Evolutionary conservation across 2,113 vertebrate genomes (phyloP).

Genomic region (Blennius ocellaris): DNA sequence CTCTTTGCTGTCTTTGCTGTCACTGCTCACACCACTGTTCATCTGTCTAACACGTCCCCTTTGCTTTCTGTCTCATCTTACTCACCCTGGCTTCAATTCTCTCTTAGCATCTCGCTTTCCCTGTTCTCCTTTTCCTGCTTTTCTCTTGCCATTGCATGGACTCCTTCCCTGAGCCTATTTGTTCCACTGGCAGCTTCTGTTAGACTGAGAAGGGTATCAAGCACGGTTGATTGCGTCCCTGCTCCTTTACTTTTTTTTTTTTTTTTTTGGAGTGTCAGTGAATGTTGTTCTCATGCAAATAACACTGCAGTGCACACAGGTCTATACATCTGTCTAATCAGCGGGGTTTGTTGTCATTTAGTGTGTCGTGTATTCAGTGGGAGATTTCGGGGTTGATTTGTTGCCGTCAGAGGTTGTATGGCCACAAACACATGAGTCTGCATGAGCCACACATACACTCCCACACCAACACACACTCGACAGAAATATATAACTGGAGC

Average conservation of each 20-base stretch:
- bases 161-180: slow-evolving; percentile 65
- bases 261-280: slow-evolving; percentile 54
- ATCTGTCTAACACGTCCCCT: slow-evolving; percentile 56
- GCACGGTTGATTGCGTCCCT: slow-evolving; percentile 68
- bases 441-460: slow-evolving; percentile 3
- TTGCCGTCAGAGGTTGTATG: too few relatives aligned
- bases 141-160: slow-evolving; percentile 36
- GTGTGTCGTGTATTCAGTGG: too few relatives aligned
- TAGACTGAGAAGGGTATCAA: slow-evolving; percentile 74
- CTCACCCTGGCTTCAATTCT: slow-evolving; percentile 41
- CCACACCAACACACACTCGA: slow-evolving; percentile 15
- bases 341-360: too few relatives aligned
- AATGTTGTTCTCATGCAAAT: slow-evolving; percentile 47
- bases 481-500: slow-evolving; percentile 12
- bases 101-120: slow-evolving; percentile 8
- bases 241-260: slow-evolving; percentile 47
- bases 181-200: slow-evolving; percentile 80
- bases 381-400: too few relatives aligned
- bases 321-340: slow-evolving; percentile 6
- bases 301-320: slow-evolving; percentile 15
- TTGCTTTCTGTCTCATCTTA: slow-evolving; percentile 54
- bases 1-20: slow-evolving; percentile 57
- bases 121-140: slow-evolving; percentile 14
- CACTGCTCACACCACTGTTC: slow-evolving; percentile 54
- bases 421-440: too few relatives aligned